phyloP scores from a whole-genome alignment of 2,113 vertebrate species.

The Corythornis vintsioides region DNA sequence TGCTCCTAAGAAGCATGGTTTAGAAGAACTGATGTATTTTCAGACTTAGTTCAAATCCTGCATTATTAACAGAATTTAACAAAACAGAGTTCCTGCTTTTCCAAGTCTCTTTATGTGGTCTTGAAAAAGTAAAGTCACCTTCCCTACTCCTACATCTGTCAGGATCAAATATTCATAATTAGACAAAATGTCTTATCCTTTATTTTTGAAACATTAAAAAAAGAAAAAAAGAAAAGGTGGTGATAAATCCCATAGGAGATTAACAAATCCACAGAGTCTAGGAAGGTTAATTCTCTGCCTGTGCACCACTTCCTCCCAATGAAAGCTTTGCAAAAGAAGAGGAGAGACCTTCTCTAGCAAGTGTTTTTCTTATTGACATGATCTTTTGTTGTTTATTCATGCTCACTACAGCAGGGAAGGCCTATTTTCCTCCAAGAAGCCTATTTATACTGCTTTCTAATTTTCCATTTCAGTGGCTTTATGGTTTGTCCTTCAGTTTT shows the following conservation, averaged over 20 bases:
- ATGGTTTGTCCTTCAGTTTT: slow-evolving; percentile 49
- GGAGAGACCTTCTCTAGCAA: neutral
- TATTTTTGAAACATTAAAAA: neutral
- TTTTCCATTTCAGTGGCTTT: slow-evolving; percentile 75
- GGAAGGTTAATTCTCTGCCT: slow-evolving; percentile 6
- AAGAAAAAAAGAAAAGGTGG: neutral
- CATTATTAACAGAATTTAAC: neutral
- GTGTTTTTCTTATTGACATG: slow-evolving; percentile 31
- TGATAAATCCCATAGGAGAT: neutral
- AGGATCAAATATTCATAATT: neutral
- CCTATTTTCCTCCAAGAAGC: slow-evolving; percentile 64
- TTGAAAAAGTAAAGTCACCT: neutral
- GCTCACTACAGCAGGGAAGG: slow-evolving; percentile 59
- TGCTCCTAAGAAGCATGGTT: neutral
- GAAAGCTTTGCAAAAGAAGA: neutral
- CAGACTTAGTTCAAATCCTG: neutral
- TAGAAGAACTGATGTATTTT: neutral
- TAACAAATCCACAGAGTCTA: neutral
- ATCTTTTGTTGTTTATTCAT: slow-evolving; percentile 68
- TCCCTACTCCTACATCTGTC: neutral
- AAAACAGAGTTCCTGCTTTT: neutral
- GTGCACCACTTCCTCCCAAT: neutral
- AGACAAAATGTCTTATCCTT: neutral
- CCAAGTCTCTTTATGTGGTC: neutral
- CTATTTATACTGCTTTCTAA: slow-evolving; percentile 67